A percentile compares a stretch with the other conserved stretches of the same genome.
phyloP scores from a whole-genome alignment of 2,113 vertebrate genomes.

The Neoarius graeffei region DNA sequence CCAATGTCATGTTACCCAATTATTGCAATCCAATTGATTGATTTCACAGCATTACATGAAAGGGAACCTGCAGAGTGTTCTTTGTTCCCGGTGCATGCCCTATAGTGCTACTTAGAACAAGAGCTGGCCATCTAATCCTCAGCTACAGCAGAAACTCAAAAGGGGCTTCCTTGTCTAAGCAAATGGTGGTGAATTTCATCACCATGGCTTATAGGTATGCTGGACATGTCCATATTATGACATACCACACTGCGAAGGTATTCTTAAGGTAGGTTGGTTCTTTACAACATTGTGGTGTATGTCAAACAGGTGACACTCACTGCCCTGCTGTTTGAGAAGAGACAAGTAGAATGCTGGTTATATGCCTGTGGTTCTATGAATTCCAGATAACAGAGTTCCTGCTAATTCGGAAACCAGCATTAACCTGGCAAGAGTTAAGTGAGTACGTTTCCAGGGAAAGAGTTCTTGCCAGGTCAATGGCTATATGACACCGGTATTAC shows the following conservation, averaged over 20 bases:
- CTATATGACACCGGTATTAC: background rate
- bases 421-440: background rate
- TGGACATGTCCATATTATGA: background rate
- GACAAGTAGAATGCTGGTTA: background rate
- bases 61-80: background rate
- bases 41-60: background rate
- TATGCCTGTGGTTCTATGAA: background rate
- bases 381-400: background rate
- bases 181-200: background rate
- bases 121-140: background rate
- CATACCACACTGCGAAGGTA: background rate
- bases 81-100: background rate
- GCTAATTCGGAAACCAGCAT: background rate
- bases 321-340: background rate
- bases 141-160: background rate
- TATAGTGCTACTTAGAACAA: background rate
- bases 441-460: background rate
- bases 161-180: background rate
- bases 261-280: background rate
- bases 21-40: background rate
- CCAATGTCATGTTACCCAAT: background rate
- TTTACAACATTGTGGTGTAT: background rate
- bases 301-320: background rate
- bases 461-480: background rate
- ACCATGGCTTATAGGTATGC: background rate